Evolutionary conservation across 2,888 invertebrate species (phyloP).

Genomic region (Agrotis ipsilon): DNA sequence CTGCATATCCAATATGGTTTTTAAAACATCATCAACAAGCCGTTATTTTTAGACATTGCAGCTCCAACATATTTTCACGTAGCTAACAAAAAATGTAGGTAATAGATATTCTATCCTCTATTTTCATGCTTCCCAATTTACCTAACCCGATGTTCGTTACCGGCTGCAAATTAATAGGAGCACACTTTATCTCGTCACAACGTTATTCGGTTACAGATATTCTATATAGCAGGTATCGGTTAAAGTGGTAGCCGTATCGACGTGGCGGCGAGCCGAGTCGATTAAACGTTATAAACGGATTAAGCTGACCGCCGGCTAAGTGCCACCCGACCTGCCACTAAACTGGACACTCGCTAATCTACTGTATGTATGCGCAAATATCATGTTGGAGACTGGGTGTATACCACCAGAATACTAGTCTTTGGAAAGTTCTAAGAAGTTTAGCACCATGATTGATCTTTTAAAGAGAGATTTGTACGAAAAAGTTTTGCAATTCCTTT

Average conservation of each 20-base stretch:
- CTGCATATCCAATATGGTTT: not conserved
- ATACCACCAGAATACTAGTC: too few relatives aligned
- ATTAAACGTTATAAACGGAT: constrained; percentile 86
- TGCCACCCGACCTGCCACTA: constrained; percentile 75
- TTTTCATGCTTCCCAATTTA: constrained; percentile 32
- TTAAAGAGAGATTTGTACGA: not conserved
- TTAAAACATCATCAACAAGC: too few relatives aligned
- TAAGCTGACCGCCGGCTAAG: constrained; percentile 85
- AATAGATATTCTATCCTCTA: constrained; percentile 2
- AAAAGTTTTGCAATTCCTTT: not conserved
- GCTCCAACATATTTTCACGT: not conserved
- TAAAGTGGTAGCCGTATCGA: constrained; percentile 73
- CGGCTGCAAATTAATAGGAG: constrained; percentile 48
- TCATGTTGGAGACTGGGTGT: constrained; percentile 23
- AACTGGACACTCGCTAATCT: constrained; percentile 77
- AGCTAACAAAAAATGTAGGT: not conserved
- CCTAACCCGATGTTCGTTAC: constrained; percentile 43
- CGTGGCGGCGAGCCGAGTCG: constrained; percentile 79
- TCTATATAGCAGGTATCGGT: constrained; percentile 65
- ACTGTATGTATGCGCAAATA: constrained; percentile 48
- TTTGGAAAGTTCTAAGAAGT: not conserved
- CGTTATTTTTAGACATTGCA: not conserved
- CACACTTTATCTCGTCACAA: constrained; percentile 54
- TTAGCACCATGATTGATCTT: not conserved
- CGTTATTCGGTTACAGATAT: constrained; percentile 57